phyloP scores from a whole-genome alignment of 2,797 vertebrate genomes.

The Brachymystax lenok region DNA sequence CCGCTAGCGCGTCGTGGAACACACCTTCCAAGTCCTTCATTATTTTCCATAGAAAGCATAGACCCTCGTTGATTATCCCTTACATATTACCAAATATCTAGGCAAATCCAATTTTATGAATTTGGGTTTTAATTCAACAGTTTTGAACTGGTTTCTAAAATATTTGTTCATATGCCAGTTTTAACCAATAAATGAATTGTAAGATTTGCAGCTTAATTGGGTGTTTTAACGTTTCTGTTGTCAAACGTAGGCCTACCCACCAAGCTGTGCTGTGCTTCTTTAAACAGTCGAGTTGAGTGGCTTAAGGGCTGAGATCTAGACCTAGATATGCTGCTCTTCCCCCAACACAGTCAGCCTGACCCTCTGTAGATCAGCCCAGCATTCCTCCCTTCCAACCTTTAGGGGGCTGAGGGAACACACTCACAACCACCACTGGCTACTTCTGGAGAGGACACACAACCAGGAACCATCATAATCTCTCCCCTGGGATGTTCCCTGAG shows the following conservation, averaged over 20 bases:
- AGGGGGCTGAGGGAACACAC: conserved; percentile 5
- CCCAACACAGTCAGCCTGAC: conserved; percentile 58
- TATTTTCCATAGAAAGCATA: no score
- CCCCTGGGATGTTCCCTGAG: neutral
- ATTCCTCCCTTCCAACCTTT: neutral
- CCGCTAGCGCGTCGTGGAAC: no score
- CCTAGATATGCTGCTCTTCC: conserved; percentile 40
- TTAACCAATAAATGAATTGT: neutral
- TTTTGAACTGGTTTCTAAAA: neutral
- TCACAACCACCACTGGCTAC: neutral
- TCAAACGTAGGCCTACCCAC: conserved; percentile 5
- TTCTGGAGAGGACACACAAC: neutral
- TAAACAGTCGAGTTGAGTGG: conserved; percentile 38
- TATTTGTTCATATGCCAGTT: neutral
- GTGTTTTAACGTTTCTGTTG: neutral
- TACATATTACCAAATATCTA: no score
- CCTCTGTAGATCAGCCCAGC: conserved; percentile 28
- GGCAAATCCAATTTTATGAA: neutral
- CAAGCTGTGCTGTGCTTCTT: conserved; percentile 12
- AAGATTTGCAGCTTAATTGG: neutral
- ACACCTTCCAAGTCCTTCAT: no score
- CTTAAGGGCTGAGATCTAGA: conserved; percentile 51
- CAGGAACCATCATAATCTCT: neutral
- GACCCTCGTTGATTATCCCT: no score
- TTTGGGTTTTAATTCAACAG: neutral